Evolutionary conservation across 2,113 vertebrate genomes (phyloP).

Genomic region (Ptyas mucosa): DNA sequence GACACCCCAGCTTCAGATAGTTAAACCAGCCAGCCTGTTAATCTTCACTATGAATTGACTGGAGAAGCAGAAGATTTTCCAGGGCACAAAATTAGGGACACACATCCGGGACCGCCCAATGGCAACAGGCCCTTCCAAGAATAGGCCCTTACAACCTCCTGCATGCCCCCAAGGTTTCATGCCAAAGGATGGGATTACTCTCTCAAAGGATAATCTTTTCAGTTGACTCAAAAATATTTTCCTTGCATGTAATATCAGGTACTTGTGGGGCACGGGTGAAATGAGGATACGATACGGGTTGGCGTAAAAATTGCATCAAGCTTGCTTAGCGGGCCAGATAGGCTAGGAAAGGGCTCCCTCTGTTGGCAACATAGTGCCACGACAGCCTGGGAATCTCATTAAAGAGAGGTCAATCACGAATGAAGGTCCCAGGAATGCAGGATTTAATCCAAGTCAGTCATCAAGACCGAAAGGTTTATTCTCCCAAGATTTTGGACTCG

Average conservation of each 20-base stretch:
- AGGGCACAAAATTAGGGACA: background rate
- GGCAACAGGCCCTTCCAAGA: background rate
- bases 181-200: background rate
- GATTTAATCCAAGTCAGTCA: background rate
- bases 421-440: background rate
- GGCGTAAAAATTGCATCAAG: background rate
- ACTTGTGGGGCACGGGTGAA: background rate
- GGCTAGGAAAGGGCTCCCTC: slow-evolving; percentile 42
- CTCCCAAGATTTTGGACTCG: too few species aligned
- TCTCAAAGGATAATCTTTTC: background rate
- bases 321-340: background rate
- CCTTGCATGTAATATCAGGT: background rate
- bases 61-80: background rate
- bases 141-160: background rate
- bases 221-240: background rate
- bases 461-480: background rate
- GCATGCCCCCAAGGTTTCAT: background rate
- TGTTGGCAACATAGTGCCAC: slow-evolving; percentile 42
- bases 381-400: background rate
- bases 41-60: background rate
- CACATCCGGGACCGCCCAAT: background rate
- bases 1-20: too few species aligned
- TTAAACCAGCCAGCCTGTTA: background rate
- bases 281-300: background rate
- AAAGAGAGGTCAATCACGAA: slow-evolving; percentile 15